Conservation (phyloP, 2,888 invertebrate species). For the Lithophane ornitopus region DNA sequence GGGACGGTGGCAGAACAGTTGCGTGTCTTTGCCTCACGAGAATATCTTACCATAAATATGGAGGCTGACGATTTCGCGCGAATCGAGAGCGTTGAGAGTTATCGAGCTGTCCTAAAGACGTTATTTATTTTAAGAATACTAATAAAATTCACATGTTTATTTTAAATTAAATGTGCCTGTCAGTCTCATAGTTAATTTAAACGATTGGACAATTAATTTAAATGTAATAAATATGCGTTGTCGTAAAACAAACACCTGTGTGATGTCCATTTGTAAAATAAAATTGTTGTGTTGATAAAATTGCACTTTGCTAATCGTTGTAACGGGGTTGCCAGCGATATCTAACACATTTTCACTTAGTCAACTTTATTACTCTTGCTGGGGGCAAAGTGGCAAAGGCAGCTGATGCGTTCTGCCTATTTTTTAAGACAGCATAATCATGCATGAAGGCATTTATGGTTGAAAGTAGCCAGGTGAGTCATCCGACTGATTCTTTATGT, state of each 20-base stretch:
- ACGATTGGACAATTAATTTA: conserved; percentile 36
- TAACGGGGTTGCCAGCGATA: conserved; percentile 16
- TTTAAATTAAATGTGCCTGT: conserved; percentile 45
- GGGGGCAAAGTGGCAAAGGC: neutral
- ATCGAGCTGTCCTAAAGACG: conserved; percentile 43
- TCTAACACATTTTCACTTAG: conserved; percentile 18
- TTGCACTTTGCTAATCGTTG: conserved; percentile 24
- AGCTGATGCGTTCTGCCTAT: conserved; percentile 30
- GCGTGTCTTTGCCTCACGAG: conserved; percentile 62
- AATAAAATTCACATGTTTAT: conserved; percentile 47
- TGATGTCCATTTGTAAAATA: conserved; percentile 23
- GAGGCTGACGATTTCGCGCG: conserved; percentile 63
- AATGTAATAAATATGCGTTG: conserved; percentile 36
- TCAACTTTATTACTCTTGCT: conserved; percentile 32
- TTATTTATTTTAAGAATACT: conserved; percentile 47
- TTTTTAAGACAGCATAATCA: conserved; percentile 7
- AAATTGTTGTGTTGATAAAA: conserved; percentile 32
- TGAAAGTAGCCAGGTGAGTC: conserved; percentile 15
- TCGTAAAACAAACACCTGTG: conserved; percentile 42
- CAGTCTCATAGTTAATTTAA: conserved; percentile 41
- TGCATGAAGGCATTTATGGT: neutral
- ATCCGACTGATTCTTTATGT: conserved; percentile 6
- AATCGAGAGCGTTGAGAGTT: conserved; percentile 55
- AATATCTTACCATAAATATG: conserved; percentile 67
- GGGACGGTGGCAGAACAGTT: conserved; percentile 63